Percentiles rank a stretch among this genome's conserved stretches.
Conservation (phyloP, 1,140 invertebrate genomes). For the Trichonephila clavipes region DNA sequence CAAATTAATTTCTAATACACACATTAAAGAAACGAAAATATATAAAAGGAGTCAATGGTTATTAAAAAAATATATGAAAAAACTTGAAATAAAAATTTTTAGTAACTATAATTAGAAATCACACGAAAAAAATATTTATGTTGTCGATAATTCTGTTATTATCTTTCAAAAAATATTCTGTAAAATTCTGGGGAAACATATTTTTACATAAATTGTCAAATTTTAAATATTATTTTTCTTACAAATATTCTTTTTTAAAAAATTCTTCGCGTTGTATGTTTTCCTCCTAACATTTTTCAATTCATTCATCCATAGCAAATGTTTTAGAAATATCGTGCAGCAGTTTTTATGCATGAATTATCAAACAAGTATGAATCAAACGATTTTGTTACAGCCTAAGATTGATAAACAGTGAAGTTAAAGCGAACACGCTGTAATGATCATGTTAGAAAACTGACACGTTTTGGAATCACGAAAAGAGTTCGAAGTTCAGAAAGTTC, state of each 20-base stretch:
- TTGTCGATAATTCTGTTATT: no score
- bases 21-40: no score
- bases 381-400: not conserved
- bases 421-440: conserved; percentile 37
- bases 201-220: no score
- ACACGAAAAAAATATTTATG: no score
- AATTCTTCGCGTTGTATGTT: not conserved
- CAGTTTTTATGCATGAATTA: not conserved
- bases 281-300: not conserved
- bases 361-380: not conserved
- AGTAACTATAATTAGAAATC: no score
- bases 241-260: not conserved
- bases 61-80: no score
- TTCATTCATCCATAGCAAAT: not conserved
- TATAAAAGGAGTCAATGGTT: no score
- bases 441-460: conserved; percentile 26
- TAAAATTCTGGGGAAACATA: no score
- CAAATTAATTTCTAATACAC: no score
- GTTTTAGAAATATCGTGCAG: not conserved
- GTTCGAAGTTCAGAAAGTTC: conserved; percentile 3
- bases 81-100: no score
- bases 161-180: no score
- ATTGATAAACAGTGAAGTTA: not conserved
- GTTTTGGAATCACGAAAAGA: conserved; percentile 17
- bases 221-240: no score